phyloP scores from a whole-genome alignment of 2,113 vertebrate species.

The rabbit (Oryctolagus cuniculus) region mOryCun1.1 NC_091436.1:131071501-131072000 shows the following conservation, averaged over 20 bases:
- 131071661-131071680: background rate
- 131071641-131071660: background rate
- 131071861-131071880: background rate
- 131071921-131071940: background rate
- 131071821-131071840: background rate
- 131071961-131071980: background rate
- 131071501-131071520: too few species aligned
- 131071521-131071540: background rate
- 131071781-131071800: background rate
- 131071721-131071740: background rate
- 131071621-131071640: background rate
- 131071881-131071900: background rate
- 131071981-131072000: background rate
- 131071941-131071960: background rate
- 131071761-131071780: background rate
- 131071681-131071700: background rate
- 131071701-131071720: background rate
- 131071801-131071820: background rate
- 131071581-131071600: background rate
- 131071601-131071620: too few species aligned
- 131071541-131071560: background rate
- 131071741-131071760: background rate
- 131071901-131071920: background rate
- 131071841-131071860: background rate
- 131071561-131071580: background rate